Conservation (phyloP, 2,888 invertebrate genomes). For the Auanema sp. region DNA sequence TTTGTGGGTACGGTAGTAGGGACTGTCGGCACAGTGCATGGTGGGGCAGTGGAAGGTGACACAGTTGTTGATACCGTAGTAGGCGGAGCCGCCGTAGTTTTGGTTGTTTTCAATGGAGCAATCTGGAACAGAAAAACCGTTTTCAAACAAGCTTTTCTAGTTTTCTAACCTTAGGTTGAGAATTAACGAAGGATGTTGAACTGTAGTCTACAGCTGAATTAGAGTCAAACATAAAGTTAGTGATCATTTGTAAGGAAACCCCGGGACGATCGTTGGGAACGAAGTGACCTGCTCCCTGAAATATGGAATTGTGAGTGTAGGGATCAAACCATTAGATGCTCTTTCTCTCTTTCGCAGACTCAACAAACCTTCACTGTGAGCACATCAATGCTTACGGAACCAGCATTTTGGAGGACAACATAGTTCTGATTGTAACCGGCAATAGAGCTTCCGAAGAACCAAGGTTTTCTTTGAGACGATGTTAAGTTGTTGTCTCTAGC, state of each 20-base stretch:
- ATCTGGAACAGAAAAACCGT: not conserved
- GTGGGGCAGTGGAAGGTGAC: too few relatives aligned
- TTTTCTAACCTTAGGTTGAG: too few relatives aligned
- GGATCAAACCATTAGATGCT: not conserved
- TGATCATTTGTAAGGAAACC: constrained; percentile 21
- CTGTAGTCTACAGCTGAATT: not conserved
- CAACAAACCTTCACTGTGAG: constrained; percentile 47
- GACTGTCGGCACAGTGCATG: too few relatives aligned
- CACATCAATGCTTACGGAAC: constrained; percentile 43
- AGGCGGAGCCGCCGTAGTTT: too few relatives aligned
- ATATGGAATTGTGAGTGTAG: not conserved
- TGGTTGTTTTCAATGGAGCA: not conserved
- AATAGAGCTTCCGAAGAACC: constrained; percentile 46
- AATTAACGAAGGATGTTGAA: too few relatives aligned
- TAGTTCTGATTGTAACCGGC: constrained; percentile 54
- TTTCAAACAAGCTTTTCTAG: not conserved
- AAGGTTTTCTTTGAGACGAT: constrained; percentile 22
- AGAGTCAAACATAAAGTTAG: constrained; percentile 14
- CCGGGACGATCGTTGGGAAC: constrained; percentile 41
- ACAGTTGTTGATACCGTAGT: too few relatives aligned
- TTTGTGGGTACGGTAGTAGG: too few relatives aligned
- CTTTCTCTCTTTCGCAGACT: too few relatives aligned
- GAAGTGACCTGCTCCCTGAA: constrained; percentile 40
- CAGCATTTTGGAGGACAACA: constrained; percentile 16
- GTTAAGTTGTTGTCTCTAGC: constrained; percentile 28